phyloP scores from a whole-genome alignment of 2,113 vertebrate genomes.

The Odocoileus virginianus region DNA sequence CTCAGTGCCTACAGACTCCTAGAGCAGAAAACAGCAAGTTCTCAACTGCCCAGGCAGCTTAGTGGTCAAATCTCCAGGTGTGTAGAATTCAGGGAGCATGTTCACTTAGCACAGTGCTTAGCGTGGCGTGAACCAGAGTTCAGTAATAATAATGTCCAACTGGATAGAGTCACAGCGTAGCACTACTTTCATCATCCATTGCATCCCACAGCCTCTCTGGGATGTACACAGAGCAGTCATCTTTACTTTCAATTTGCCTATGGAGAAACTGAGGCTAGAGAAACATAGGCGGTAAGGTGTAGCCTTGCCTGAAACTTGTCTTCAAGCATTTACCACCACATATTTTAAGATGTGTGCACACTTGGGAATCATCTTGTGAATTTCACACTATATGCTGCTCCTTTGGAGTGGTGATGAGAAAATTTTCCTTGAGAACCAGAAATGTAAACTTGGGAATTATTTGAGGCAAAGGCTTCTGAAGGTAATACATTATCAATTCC shows the following conservation, averaged over 20 bases:
- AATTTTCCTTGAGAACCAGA: background rate
- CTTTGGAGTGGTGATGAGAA: background rate
- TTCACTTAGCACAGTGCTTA: background rate
- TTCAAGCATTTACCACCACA: background rate
- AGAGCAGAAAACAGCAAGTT: background rate
- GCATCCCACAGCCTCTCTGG: background rate
- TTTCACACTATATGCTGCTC: background rate
- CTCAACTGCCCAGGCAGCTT: background rate
- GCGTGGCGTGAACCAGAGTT: fast-evolving
- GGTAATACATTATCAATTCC: background rate
- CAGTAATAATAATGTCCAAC: background rate
- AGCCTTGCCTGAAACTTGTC: background rate
- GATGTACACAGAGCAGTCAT: background rate
- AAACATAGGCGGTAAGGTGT: background rate
- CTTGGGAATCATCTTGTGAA: background rate
- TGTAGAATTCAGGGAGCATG: too few species aligned
- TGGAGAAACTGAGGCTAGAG: background rate
- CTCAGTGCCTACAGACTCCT: background rate
- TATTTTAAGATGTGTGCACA: background rate
- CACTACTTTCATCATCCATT: background rate
- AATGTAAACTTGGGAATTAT: background rate
- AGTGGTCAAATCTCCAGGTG: background rate
- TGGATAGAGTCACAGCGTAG: background rate
- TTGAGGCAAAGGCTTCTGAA: background rate
- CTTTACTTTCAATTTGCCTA: background rate